Base-by-base conservation (phyloP, 2,113 vertebrate genomes). In the Rhea americana region DNA sequence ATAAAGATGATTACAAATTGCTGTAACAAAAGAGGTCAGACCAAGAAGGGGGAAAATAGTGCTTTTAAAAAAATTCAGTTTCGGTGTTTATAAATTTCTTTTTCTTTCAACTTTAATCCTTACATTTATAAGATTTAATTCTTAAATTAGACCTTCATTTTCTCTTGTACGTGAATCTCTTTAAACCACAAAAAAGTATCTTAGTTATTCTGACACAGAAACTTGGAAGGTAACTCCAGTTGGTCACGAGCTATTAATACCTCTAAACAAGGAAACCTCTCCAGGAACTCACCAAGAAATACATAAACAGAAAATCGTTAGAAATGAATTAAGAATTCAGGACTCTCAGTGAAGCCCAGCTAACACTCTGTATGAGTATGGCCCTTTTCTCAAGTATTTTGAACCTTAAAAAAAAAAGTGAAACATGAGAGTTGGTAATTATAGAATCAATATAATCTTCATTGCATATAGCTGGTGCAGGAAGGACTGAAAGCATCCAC, bases 361-460 rank as follows among this genome's bases (percentile, higher is more conserved):
- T 67, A 70, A 37, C 21, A 51, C 35, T 47, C 35, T 9, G 53
- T 61, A 74, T 7, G 2, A 71, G 7, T 16, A 21, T 1, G 9
- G 2, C 11, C 47, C 2, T 70, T 67, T 22, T 20, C 53, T 48
- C 19, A 30, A 59, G 19, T 15, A 41, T 66, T 48, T 0, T 0
- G 11, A 11, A 68, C 7, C 8, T 75, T 63, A 55, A 72, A 82
- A 85, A 75, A 74, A 35, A 48, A 30, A 17, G 55, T 30, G 1
- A 39, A 75, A 35, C 30, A 30, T 59, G 17, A 59, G 1, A 32
- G 51, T 0, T 26, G 20, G 8, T 26, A 84, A 78, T 37, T 39
- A 50, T 2, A 2, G 3, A 72, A 80, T 71, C 35, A 13, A 53
- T 22, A 26, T 66, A 80, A 63, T 81, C 41, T 7, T 82, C 11